Conservation (phyloP, 2,113 vertebrate genomes). For the Hippotragus niger region DNA sequence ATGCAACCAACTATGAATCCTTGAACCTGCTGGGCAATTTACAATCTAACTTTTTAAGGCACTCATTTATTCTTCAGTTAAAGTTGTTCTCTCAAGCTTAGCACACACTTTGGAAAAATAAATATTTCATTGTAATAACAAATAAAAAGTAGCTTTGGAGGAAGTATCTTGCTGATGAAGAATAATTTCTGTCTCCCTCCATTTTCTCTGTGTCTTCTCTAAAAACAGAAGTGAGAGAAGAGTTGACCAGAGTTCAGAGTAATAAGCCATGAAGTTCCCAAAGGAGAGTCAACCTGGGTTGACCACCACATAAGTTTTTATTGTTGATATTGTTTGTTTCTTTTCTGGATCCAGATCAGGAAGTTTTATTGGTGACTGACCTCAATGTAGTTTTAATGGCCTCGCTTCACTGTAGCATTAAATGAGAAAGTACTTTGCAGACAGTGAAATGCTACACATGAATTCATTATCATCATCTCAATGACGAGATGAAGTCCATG, state of each 20-base stretch:
- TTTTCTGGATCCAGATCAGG: not conserved
- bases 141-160: slow-evolving; percentile 41
- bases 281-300: not conserved
- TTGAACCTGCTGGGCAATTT: not conserved
- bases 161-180: slow-evolving; percentile 51
- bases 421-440: not conserved
- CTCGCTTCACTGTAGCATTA: not conserved
- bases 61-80: not conserved
- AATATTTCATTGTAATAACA: slow-evolving; percentile 14
- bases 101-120: slow-evolving; percentile 12
- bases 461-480: not conserved
- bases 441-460: not conserved
- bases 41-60: not conserved
- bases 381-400: not conserved
- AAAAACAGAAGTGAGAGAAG: not conserved
- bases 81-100: slow-evolving; percentile 35
- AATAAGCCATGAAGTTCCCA: not conserved
- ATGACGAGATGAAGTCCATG: not conserved
- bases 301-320: not conserved
- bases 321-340: not conserved
- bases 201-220: slow-evolving; percentile 30
- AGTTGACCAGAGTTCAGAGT: not conserved
- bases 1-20: not conserved
- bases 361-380: not conserved
- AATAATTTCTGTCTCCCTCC: slow-evolving; percentile 19